Conservation (phyloP, 2,888 invertebrate species). For the Galerucella pusilla region DNA sequence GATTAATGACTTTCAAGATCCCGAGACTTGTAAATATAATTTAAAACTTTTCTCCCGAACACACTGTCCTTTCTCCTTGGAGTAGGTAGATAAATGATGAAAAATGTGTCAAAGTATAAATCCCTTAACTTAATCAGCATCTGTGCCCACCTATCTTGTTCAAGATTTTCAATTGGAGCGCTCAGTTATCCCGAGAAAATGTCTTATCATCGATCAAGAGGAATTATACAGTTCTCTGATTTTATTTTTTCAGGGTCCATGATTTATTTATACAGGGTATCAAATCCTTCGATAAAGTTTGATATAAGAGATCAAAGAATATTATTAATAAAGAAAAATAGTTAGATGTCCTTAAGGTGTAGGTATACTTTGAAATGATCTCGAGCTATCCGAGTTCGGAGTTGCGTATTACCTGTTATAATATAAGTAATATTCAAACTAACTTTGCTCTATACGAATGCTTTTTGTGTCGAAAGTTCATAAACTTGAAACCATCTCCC, state of each 20-base stretch:
- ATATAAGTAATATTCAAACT: too few relatives aligned
- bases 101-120: slow-evolving; percentile 39
- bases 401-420: too few relatives aligned
- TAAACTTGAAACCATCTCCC: not conserved
- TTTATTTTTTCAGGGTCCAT: not conserved
- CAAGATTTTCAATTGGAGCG: slow-evolving; percentile 8
- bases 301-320: too few relatives aligned
- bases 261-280: not conserved
- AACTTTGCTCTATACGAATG: too few relatives aligned
- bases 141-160: slow-evolving; percentile 24
- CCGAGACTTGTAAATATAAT: slow-evolving; percentile 28
- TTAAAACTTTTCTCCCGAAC: slow-evolving; percentile 32
- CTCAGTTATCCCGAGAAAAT: not conserved
- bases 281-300: too few relatives aligned
- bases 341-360: too few relatives aligned
- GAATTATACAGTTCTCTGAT: not conserved
- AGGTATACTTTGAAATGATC: too few relatives aligned
- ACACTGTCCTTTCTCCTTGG: slow-evolving; percentile 26
- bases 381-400: too few relatives aligned
- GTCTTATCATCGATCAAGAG: slow-evolving; percentile 6
- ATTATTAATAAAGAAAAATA: too few relatives aligned
- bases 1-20: slow-evolving; percentile 34
- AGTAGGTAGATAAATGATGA: slow-evolving; percentile 35
- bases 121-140: slow-evolving; percentile 32
- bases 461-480: not conserved